These are phyloP conservation scores for Columba janthina DNA, from an alignment of 2,113 vertebrate species.

Conservation along the genomic window DNA sequence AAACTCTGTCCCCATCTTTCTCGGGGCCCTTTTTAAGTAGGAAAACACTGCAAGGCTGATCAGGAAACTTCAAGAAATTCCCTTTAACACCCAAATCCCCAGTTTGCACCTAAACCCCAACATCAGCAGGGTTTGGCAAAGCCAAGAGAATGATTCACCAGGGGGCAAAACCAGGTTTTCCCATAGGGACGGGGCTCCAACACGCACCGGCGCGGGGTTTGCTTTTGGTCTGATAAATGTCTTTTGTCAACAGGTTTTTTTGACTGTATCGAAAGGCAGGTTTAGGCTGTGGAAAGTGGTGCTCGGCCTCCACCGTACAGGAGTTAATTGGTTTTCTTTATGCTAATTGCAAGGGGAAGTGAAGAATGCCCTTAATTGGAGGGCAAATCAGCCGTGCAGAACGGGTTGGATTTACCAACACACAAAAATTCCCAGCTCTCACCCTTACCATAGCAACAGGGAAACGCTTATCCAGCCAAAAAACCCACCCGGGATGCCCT, in stretches of 20 bases:
- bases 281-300: fast-evolving
- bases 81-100: neutral
- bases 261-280: fast-evolving
- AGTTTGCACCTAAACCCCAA: fast-evolving
- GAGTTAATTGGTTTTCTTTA: conserved; percentile 48
- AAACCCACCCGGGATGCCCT: neutral
- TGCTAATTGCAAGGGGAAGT: conserved; percentile 51
- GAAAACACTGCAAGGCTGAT: too few species aligned
- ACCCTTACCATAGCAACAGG: neutral
- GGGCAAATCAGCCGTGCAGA: conserved; percentile 28
- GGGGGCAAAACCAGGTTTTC: fast-evolving
- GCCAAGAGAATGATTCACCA: neutral
- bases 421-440: neutral
- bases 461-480: neutral
- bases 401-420: neutral
- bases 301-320: fast-evolving
- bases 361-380: conserved; percentile 58
- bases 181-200: fast-evolving
- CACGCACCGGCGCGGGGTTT: neutral
- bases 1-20: too few species aligned
- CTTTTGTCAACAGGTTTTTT: neutral
- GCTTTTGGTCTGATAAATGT: neutral
- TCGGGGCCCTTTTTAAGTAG: too few species aligned
- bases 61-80: neutral
- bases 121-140: fast-evolving